These are phyloP conservation scores for Apodemus agrarius DNA, from an alignment of 2,797 vertebrate species.

Conservation along the genomic window DNA sequence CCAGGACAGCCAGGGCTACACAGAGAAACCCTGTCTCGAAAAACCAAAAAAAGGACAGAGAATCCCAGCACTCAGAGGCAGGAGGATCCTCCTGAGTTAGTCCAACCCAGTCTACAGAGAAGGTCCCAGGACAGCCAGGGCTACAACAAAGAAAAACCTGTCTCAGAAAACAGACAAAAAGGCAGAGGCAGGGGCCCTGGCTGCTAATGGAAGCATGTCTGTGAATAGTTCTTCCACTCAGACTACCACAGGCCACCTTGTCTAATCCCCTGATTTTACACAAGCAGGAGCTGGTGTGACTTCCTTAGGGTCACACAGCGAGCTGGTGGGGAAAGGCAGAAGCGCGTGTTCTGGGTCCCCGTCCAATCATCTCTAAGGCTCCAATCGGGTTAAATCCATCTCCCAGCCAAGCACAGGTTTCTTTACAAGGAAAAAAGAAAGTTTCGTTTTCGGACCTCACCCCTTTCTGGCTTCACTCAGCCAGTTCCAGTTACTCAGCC, in stretches of 20 bases:
- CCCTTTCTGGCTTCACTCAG: background rate
- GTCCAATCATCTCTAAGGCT: background rate
- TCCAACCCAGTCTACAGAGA: background rate
- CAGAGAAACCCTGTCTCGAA: too few species aligned
- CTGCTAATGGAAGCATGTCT: background rate
- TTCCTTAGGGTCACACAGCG: conserved; percentile 26
- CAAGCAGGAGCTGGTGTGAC: conserved; percentile 2
- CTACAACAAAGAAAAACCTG: background rate
- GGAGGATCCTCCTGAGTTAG: background rate
- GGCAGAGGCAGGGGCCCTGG: fast-evolving
- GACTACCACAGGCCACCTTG: background rate
- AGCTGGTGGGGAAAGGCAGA: background rate
- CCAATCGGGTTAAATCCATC: background rate
- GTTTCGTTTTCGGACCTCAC: background rate
- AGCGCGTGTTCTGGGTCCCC: background rate
- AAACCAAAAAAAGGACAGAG: background rate
- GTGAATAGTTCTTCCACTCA: background rate
- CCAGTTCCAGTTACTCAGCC: background rate
- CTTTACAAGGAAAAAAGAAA: background rate
- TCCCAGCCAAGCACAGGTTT: background rate
- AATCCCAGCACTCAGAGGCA: background rate
- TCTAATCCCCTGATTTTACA: background rate
- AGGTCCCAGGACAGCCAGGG: background rate
- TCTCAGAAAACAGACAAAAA: background rate
- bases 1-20: too few species aligned